Conservation (phyloP, 2,888 invertebrate species). For the Spisula subtruncata region DNA sequence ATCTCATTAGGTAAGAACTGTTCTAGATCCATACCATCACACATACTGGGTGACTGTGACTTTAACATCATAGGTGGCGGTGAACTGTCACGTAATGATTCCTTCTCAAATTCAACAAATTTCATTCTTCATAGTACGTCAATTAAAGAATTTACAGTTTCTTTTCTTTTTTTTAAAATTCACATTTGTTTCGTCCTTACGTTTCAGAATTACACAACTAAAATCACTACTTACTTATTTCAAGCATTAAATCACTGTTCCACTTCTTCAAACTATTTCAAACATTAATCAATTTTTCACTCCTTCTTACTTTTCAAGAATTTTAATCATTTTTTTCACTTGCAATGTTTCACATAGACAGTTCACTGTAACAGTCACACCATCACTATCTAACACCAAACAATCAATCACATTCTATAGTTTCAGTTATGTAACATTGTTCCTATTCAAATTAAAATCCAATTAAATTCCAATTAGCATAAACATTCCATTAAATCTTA, state of each 20-base stretch:
- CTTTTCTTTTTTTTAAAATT: not conserved
- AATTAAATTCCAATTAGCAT: too few species aligned
- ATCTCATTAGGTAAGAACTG: slow-evolving; percentile 51
- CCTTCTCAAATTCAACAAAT: slow-evolving; percentile 22
- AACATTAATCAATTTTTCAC: not conserved
- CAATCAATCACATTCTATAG: too few species aligned
- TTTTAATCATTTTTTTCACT: too few species aligned
- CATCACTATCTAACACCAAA: too few species aligned
- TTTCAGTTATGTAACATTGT: too few species aligned
- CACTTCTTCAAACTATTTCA: not conserved
- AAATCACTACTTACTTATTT: not conserved
- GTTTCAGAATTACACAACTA: not conserved
- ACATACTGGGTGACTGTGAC: slow-evolving; percentile 63
- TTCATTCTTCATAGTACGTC: slow-evolving; percentile 11
- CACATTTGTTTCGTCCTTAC: not conserved
- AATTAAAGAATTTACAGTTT: not conserved
- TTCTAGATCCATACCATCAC: slow-evolving; percentile 68
- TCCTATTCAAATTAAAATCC: too few species aligned
- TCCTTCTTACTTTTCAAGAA: not conserved
- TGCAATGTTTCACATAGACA: too few species aligned
- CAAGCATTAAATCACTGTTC: not conserved
- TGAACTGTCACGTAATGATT: too few species aligned
- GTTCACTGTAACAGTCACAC: too few species aligned
- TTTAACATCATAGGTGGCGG: slow-evolving; percentile 47
- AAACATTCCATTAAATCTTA: too few species aligned